Base-by-base conservation (phyloP, 1,140 invertebrate genomes). In the Zaprionus kolodkinae region DNA sequence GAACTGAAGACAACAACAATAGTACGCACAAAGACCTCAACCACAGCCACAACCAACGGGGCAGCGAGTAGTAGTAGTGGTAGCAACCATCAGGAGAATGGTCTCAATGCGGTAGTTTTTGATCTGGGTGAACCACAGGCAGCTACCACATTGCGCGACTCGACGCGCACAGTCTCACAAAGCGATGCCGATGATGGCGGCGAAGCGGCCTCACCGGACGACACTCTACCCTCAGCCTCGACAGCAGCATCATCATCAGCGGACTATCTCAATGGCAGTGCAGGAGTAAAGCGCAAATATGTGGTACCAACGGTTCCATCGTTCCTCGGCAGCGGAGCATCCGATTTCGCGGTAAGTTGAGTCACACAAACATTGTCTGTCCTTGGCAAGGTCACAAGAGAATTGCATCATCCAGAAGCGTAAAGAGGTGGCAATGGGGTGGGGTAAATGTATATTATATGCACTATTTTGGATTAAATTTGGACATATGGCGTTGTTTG, bases 151-250 rank as follows among this genome's bases (percentile, higher is more conserved):
- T 38, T 89, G 54, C 79, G 91, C 57, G 91, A 92, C 56, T 77
- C 62, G 35, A 92, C 91, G 62, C 91, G 91, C 71, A 91, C 91
- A 62, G 74, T 92, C 73, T 92, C 91, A 69, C 91, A 91, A 56
- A 81, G 84, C 74, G 91, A 91, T 54, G 62, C 62, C 12, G 91
- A 91, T 33, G 91, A 92, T 17, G 79, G 71, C 9, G 57, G 52
- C 33, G 87, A 77, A 38, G 81, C 79, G 0, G 65, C 76, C 7
- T 64, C 72, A 15, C 78, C 85, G 3, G 86, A 84, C 52, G 85
- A 84, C 61, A 56, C 59, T 5, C 62, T 80, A 40, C 66, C 81
- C 55, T 63, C 64, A 15, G 59, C 50, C 17, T 65, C 63, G 15
- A 38, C 68, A n/a, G 27, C 72, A 35, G 50, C 64, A 15, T 50